phyloP scores from a whole-genome alignment of 2,113 vertebrate genomes.

The Urocynchramus pylzowi region DNA sequence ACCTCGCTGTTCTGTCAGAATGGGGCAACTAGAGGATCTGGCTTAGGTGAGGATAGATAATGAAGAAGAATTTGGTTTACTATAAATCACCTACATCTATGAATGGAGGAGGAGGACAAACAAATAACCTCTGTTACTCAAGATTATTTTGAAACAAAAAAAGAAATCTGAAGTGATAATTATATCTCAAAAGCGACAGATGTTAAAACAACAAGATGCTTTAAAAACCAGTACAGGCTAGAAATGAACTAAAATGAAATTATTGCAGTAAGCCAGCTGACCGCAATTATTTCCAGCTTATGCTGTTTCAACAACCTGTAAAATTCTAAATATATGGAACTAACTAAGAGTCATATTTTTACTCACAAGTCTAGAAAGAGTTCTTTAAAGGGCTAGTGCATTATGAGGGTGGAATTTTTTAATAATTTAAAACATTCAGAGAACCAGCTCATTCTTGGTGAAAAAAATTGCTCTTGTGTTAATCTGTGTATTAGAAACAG shows the following conservation, averaged over 20 bases:
- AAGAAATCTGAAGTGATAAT: slow-evolving; percentile 27
- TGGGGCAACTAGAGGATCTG: neutral
- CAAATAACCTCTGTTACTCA: neutral
- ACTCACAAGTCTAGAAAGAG: neutral
- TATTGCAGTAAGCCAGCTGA: slow-evolving; percentile 14
- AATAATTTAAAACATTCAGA: neutral
- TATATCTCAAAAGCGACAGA: slow-evolving; percentile 8
- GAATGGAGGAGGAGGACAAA: neutral
- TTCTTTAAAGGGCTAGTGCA: neutral
- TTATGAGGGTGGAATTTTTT: neutral
- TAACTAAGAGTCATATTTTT: neutral
- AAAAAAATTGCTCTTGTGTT: neutral
- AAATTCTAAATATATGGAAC: neutral
- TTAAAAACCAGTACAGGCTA: slow-evolving; percentile 13
- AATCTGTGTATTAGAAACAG: neutral
- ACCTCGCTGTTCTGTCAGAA: neutral
- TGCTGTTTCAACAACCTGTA: neutral
- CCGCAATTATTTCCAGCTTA: neutral
- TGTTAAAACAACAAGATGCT: slow-evolving; percentile 42
- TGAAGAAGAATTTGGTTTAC: neutral
- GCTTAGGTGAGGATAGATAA: neutral
- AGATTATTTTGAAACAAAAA: slow-evolving; percentile 25
- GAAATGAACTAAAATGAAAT: neutral
- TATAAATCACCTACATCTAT: neutral
- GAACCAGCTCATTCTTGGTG: neutral